Percentiles rank a stretch among this genome's conserved stretches.
Conservation (phyloP, 2,888 invertebrate species). For the Agriotes lineatus region DNA sequence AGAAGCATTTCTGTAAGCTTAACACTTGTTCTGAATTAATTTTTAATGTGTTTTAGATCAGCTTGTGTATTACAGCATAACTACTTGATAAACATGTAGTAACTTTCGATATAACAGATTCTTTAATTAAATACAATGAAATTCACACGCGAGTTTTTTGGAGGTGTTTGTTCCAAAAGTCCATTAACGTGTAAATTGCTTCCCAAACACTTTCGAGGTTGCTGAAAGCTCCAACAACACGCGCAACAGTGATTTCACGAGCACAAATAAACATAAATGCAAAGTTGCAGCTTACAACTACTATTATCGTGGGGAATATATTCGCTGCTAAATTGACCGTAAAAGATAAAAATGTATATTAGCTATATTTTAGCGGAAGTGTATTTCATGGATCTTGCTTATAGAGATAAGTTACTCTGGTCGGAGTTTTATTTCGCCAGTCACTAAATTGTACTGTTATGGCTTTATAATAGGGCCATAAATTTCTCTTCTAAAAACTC, state of each 20-base stretch:
- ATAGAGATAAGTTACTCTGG: not conserved
- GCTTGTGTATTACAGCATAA: no score
- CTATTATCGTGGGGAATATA: not conserved
- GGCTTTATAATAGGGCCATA: conserved; percentile 7
- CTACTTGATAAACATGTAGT: not conserved
- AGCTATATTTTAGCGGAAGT: not conserved
- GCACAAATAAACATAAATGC: no score
- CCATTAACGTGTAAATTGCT: conserved; percentile 11
- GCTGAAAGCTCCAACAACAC: no score
- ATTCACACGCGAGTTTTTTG: no score
- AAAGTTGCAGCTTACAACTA: no score
- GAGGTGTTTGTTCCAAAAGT: conserved; percentile 10
- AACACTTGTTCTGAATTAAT: no score
- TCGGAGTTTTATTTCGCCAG: not conserved
- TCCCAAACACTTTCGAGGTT: no score
- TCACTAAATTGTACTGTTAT: conserved; percentile 15
- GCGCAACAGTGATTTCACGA: no score
- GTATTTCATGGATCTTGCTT: not conserved
- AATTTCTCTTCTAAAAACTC: not conserved
- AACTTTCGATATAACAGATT: no score
- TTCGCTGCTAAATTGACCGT: conserved; percentile 1
- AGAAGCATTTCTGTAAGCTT: no score
- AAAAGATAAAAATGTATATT: conserved; percentile 11
- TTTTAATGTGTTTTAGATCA: no score
- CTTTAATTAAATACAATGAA: no score